phyloP scores from a whole-genome alignment of 1,140 invertebrate genomes.

The Centruroides vittatus region DNA sequence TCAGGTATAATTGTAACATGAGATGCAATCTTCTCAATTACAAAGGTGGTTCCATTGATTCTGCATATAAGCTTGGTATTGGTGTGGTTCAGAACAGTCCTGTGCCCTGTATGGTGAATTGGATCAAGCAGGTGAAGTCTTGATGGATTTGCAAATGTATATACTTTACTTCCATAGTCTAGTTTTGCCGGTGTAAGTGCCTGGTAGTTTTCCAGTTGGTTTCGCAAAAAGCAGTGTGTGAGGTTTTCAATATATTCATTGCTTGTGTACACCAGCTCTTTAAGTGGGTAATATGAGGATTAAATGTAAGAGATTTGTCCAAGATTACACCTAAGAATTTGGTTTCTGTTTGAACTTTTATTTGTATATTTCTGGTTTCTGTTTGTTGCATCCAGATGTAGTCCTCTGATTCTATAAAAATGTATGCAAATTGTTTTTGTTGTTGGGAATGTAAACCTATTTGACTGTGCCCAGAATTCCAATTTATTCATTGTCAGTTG shows the following conservation, averaged over 20 bases:
- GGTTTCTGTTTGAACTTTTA: not conserved
- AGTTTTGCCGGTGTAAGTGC: slow-evolving; percentile 6
- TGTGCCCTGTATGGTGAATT: not conserved
- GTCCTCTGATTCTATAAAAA: not conserved
- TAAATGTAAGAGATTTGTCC: not conserved
- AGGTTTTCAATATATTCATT: not conserved
- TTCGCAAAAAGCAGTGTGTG: not conserved
- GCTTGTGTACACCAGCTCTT: not conserved
- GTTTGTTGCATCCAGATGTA: not conserved
- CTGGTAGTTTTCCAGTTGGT: not conserved
- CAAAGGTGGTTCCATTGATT: no score
- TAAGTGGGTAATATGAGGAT: not conserved
- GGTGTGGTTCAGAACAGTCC: no score
- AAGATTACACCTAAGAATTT: not conserved
- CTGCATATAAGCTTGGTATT: no score
- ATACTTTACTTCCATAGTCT: slow-evolving; percentile 6
- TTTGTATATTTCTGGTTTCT: no score
- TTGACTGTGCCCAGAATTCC: not conserved
- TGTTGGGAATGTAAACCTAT: not conserved
- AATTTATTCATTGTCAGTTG: not conserved
- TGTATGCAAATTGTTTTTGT: not conserved
- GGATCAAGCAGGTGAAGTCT: not conserved
- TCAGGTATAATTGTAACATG: no score
- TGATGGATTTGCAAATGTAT: not conserved
- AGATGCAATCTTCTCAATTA: no score